Conservation (phyloP, 2,888 invertebrate genomes). For the Drosophila mercatorum region DNA sequence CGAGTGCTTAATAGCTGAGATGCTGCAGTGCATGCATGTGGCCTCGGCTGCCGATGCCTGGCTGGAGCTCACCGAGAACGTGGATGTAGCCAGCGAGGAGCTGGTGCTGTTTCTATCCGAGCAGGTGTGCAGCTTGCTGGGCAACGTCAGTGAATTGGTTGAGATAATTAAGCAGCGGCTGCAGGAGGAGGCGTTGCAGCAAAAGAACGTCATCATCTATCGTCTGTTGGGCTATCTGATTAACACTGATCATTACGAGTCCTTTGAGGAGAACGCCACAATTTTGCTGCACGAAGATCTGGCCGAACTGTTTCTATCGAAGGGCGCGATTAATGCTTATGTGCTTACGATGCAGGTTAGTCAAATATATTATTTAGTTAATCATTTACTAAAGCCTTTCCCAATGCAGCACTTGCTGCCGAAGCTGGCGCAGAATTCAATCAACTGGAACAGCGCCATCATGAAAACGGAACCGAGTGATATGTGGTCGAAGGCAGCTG, state of each 20-base stretch:
- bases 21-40: slow-evolving; percentile 71
- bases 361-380: background rate
- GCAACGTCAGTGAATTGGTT: slow-evolving; percentile 68
- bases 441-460: slow-evolving; percentile 67
- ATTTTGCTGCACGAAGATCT: slow-evolving; percentile 80
- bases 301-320: slow-evolving; percentile 64
- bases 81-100: slow-evolving; percentile 44
- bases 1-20: slow-evolving; percentile 67
- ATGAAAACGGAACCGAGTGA: slow-evolving; percentile 70
- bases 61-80: slow-evolving; percentile 49
- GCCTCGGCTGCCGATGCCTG: slow-evolving; percentile 72
- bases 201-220: slow-evolving; percentile 64
- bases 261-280: slow-evolving; percentile 79
- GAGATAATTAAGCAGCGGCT: slow-evolving; percentile 73
- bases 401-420: slow-evolving; percentile 73
- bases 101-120: slow-evolving; percentile 73
- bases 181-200: slow-evolving; percentile 57
- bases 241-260: slow-evolving; percentile 66
- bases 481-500: slow-evolving; percentile 79
- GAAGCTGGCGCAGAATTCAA: slow-evolving; percentile 68
- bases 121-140: slow-evolving; percentile 69
- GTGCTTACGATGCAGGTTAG: slow-evolving; percentile 78
- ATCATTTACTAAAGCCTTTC: background rate
- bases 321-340: slow-evolving; percentile 68
- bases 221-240: slow-evolving; percentile 73